Evolutionary conservation across 2,113 vertebrate genomes (phyloP).

Genomic region (Atractosteus spatula): DNA sequence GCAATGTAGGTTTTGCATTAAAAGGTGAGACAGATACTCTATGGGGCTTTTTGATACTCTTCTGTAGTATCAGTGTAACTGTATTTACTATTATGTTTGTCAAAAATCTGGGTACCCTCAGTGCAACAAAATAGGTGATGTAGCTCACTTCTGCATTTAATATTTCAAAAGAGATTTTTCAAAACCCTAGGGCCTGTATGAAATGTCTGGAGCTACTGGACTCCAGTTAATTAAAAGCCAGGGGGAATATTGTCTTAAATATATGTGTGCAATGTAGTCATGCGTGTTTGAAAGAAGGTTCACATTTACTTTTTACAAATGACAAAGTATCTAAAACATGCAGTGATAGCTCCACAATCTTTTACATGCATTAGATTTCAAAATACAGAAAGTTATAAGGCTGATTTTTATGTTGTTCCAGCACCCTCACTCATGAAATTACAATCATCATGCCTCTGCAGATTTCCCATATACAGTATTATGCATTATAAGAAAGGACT

Average conservation of each 20-base stretch:
- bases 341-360: neutral
- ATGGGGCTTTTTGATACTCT: too few species aligned
- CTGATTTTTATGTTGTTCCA: neutral
- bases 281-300: neutral
- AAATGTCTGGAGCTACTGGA: neutral
- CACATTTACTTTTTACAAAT: neutral
- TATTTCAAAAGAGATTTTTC: too few species aligned
- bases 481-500: neutral
- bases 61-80: too few species aligned
- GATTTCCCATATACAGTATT: neutral
- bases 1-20: too few species aligned
- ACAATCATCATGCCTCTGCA: neutral
- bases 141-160: too few species aligned
- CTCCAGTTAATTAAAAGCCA: neutral
- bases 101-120: too few species aligned
- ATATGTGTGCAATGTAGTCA: neutral
- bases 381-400: neutral
- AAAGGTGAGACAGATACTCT: too few species aligned
- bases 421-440: neutral
- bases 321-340: neutral
- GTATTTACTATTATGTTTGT: too few species aligned
- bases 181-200: too few species aligned
- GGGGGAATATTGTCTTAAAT: neutral
- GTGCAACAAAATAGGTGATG: too few species aligned
- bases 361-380: neutral